Percentiles rank a stretch among this genome's conserved stretches.
Conservation (phyloP, 2,888 invertebrate genomes). For the Noctua janthe region DNA sequence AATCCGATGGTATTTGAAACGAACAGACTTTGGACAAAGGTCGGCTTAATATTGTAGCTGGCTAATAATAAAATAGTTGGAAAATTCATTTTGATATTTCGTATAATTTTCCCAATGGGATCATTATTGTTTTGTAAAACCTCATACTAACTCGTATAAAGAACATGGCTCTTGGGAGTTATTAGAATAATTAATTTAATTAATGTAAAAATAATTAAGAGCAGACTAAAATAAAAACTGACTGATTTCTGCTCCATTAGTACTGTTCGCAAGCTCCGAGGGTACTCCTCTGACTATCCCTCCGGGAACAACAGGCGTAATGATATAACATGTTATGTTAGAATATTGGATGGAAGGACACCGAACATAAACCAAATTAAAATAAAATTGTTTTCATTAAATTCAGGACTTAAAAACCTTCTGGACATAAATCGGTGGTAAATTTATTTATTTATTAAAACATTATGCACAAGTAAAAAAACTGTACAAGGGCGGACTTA, state of each 20-base stretch:
- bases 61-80: constrained; percentile 27
- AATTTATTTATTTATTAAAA: too few relatives aligned
- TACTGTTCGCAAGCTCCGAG: background rate
- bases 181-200: background rate
- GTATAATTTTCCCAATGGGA: background rate
- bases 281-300: background rate
- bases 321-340: background rate
- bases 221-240: background rate
- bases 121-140: background rate
- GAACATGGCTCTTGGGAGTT: background rate
- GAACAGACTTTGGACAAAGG: constrained; percentile 25
- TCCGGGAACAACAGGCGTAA: background rate
- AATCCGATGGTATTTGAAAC: constrained; percentile 40
- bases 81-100: constrained; percentile 10
- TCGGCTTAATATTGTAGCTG: constrained; percentile 1
- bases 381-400: background rate
- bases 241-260: background rate
- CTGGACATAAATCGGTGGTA: background rate
- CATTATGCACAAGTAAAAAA: too few relatives aligned
- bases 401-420: background rate
- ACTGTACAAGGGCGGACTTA: too few relatives aligned
- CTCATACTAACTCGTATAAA: background rate
- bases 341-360: background rate
- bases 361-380: background rate
- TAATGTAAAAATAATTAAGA: background rate